Conservation (phyloP, 2,113 vertebrate species). For the Pimephales promelas region DNA sequence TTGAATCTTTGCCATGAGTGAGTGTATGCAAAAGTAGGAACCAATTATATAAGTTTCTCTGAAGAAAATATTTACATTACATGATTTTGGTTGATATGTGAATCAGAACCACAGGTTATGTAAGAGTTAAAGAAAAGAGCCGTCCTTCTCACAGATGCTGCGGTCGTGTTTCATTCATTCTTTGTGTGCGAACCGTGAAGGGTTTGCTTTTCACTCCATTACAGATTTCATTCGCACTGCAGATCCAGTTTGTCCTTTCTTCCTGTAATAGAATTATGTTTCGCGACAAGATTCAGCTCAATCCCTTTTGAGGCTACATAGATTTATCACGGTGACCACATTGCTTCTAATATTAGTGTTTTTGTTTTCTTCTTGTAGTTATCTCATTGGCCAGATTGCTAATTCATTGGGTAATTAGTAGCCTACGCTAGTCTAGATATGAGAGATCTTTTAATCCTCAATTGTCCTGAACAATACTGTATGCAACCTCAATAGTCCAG, state of each 20-base stretch:
- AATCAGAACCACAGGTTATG: neutral
- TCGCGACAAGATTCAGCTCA: neutral
- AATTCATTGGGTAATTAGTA: neutral
- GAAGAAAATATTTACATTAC: no score
- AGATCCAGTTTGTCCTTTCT: neutral
- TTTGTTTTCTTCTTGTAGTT: neutral
- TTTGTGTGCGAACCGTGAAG: conserved; percentile 20
- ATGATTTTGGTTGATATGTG: neutral
- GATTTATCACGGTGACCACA: neutral
- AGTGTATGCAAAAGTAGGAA: no score
- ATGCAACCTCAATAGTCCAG: neutral
- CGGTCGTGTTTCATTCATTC: neutral
- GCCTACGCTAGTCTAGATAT: no score
- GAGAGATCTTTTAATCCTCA: neutral
- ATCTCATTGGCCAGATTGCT: neutral
- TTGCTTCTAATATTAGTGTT: neutral
- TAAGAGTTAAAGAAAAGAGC: neutral
- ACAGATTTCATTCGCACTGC: conserved; percentile 33
- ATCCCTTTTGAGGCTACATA: neutral
- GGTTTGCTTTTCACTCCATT: conserved; percentile 28
- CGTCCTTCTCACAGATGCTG: neutral
- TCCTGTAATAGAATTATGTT: conserved; percentile 3
- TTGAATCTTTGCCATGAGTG: no score
- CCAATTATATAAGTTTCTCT: no score
- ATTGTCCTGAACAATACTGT: neutral